phyloP scores from a whole-genome alignment of 2,113 vertebrate genomes.

The Engraulis encrasicolus region DNA sequence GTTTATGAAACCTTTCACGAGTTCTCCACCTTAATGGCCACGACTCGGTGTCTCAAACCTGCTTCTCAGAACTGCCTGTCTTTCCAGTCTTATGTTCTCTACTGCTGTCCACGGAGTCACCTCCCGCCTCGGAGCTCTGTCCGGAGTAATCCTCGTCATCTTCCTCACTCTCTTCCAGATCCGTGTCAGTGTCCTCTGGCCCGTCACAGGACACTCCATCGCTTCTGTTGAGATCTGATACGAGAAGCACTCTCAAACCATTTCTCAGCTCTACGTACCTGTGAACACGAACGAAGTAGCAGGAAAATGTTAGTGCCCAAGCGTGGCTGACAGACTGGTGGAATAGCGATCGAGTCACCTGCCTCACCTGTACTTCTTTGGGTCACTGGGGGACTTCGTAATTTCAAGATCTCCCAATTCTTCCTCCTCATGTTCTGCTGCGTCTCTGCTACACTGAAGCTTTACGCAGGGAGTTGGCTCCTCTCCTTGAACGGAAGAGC shows the following conservation, averaged over 20 bases:
- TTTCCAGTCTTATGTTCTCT: slow-evolving; percentile 67
- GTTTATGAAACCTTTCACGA: not conserved
- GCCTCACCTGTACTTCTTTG: slow-evolving; percentile 91
- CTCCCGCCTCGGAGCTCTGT: slow-evolving; percentile 79
- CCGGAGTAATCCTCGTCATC: slow-evolving; percentile 81
- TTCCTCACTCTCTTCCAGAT: slow-evolving; percentile 64
- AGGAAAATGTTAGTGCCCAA: not conserved
- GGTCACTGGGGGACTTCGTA: slow-evolving; percentile 92
- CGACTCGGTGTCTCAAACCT: slow-evolving; percentile 76
- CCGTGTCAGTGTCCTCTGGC: slow-evolving; percentile 52
- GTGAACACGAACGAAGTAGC: slow-evolving; percentile 37
- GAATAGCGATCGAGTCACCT: not conserved
- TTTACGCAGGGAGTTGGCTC: slow-evolving; percentile 47
- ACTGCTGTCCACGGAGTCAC: slow-evolving; percentile 65
- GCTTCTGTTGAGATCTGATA: slow-evolving; percentile 86
- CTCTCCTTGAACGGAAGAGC: slow-evolving; percentile 45
- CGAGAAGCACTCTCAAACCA: slow-evolving; percentile 88
- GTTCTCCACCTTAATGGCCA: too few species aligned
- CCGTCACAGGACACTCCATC: slow-evolving; percentile 51
- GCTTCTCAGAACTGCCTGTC: slow-evolving; percentile 87
- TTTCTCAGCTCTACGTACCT: slow-evolving; percentile 90
- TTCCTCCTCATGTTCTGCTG: slow-evolving; percentile 36
- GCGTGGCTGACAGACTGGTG: not conserved
- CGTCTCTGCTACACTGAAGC: not conserved
- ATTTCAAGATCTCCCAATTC: slow-evolving; percentile 83